Base-by-base conservation (phyloP, 1,140 invertebrate species). In the Amyelois transitella region DNA sequence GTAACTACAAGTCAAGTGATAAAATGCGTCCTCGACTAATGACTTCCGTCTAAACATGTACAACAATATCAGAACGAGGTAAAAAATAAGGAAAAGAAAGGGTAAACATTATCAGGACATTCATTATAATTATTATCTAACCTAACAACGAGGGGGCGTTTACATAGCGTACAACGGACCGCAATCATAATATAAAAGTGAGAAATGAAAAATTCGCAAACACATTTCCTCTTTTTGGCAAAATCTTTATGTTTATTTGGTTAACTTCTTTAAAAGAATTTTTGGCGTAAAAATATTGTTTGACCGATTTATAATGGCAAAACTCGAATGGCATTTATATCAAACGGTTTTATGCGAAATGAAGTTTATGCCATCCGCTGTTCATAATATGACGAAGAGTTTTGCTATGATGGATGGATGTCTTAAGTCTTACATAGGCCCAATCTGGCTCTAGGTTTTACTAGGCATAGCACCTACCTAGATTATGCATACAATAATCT, bases 51-150 rank as follows among this genome's bases (percentile, higher is more conserved):
- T 61, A 45, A 50, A 69, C 61, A 59, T 48, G 52, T 64, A 74
- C 58, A 70, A 73, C 72, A 79, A 77, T 66, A 67, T 71, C 64
- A 68, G 75, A 77, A 81, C 79, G 73, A 81, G 75, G 77, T 81
- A 81, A 62, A 78, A 82, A 82, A 81, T n/a, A n/a, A n/a, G n/a
- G 54, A 58, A 64, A 77, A 72, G 77, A 75, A 73, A 61, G 67
- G 57, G 64, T 73, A 79, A 77, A 80, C 71, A 77, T 75, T 68
- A 55, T 72, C 65, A 61, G 77, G 66, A 83, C 74, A 83, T 80
- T n/a, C n/a, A 81, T 75, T 2, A 38, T 78, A 77, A 77, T 73
- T 57, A 66, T 73, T 70, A 78, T 64, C 60, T 72, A 75, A 69
- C 64, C 68, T 80, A 80, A 58, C 71, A 56, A 62, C 66, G 72